Evolutionary conservation across 2,113 vertebrate species (phyloP), one percentile per base, ranked within the genome.

Genomic region (Myocastor coypus): DNA sequence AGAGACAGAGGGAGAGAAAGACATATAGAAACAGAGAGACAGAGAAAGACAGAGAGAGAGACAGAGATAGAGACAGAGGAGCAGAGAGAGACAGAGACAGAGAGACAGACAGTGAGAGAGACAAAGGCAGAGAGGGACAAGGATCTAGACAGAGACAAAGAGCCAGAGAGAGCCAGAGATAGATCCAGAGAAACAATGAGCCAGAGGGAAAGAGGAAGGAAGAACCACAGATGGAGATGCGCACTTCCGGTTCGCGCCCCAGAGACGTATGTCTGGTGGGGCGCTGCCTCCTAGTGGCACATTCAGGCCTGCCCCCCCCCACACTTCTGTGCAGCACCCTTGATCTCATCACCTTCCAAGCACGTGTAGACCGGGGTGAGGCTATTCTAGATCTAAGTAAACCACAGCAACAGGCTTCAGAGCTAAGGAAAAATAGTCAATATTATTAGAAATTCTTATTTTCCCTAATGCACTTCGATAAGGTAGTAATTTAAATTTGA

Each of bases 391-490:
- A 46, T 30, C 40, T 46, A 77, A 77, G 14, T 16, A 55, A 28
- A 46, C 12, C 73, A 8, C 8, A 77, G 30, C 42, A 17, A 8
- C 30, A 17, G 42, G 28, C 40, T 89, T 92, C 80, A 89, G 11
- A 92, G 28, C n/a, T 57, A 32, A 94, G 73, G 46, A 8, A 87
- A 93, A 89, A 86, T 42, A 89, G 69, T 91, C 52, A 73, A 71
- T 81, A 92, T 22, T 17, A 92, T n/a, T 91, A 88, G 13, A 85
- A 92, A 63, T 13, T 82, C 82, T 85, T 92, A 75, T 86, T 94
- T 94, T 78, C 61, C 3, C 17, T 89, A 40, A 78, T 22, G 37
- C 94, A 59, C 24, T 16, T 97, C 93, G 86, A 81, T 73, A 40
- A 24, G 87, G 13, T 92, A 34, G 14, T 55, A 83, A 71, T 78